phyloP scores from a whole-genome alignment of 2,797 vertebrate species.

The Pipistrellus pipistrellus region DNA sequence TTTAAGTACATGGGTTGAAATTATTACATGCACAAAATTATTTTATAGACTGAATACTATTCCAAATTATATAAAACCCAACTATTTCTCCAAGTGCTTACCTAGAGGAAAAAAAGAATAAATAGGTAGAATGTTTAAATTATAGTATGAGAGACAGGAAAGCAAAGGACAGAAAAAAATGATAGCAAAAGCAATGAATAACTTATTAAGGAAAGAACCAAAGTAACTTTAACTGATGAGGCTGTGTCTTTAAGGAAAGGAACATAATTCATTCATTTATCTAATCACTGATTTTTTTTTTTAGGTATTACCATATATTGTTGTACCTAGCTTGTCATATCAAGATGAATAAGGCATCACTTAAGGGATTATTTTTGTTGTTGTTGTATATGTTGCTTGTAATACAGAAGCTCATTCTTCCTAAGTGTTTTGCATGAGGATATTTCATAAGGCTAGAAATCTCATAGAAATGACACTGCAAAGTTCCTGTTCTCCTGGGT shows the following conservation, averaged over 20 bases:
- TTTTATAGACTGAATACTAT: constrained; percentile 10
- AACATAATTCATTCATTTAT: neutral
- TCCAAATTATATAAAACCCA: neutral
- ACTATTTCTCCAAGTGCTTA: neutral
- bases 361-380: neutral
- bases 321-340: neutral
- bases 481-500: neutral
- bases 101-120: neutral
- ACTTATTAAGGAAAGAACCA: neutral
- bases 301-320: neutral
- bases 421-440: neutral
- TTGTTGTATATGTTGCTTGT: neutral
- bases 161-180: neutral
- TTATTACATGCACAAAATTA: neutral
- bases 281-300: constrained; percentile 15
- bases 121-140: neutral
- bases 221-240: neutral
- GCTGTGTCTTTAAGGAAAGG: neutral
- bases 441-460: neutral
- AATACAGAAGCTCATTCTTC: neutral
- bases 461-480: neutral
- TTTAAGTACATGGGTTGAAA: neutral
- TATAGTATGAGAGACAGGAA: neutral
- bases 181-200: neutral
- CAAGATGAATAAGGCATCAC: neutral